Base-by-base conservation (phyloP, 1,140 invertebrate genomes). In the Neodiprion pinetum region DNA sequence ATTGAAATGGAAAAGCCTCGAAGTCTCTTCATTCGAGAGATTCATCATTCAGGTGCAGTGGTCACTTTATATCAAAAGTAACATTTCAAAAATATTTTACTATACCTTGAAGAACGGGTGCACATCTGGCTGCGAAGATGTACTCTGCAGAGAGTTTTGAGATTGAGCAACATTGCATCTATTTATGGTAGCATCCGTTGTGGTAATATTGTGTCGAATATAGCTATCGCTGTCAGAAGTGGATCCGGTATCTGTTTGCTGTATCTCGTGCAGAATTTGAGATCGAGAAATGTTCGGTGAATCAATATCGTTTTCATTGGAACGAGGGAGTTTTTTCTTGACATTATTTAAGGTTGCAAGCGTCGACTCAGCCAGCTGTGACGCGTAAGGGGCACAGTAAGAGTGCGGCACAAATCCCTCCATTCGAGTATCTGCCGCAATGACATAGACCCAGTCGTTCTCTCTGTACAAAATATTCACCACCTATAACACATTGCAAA, bases 371-470 rank as follows among this genome's bases (percentile, higher is more conserved):
- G 92, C 91, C n/a, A 92, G 80, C 74, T 95, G 93, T 53, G 93
- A 94, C 61, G 93, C 93, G 83, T 94, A 96, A 0, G 96, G 95
- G 0, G 95, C 94, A 87, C 96, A 97, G 85, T 98, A 98, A 0
- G 96, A 97, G 83, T 97, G 95, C 10, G 97, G 97, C 79, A 98
- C 97, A 81, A 98, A 99, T 1, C 97, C 97, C 88, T 98, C 96
- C 85, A 95, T 92, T 72, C 95, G 89, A 48, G 94, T 95, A 75
- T 96, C 95, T 69, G 96, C 95, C 1, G 95, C 93, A 83, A 98
- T 97, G 0, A 98, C 96, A 89, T 98, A 98, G 1, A 97, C 95
- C 97, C 97, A 98, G 82, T 98, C 97, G 85, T 98, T 98, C 85
- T 98, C 97, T 80, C 96, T 90, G 86, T 98, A 98, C 72, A 98